These are phyloP conservation scores for Oreochromis mossambicus DNA, from an alignment of 2,797 vertebrate genomes.

Conservation along the genomic window DNA sequence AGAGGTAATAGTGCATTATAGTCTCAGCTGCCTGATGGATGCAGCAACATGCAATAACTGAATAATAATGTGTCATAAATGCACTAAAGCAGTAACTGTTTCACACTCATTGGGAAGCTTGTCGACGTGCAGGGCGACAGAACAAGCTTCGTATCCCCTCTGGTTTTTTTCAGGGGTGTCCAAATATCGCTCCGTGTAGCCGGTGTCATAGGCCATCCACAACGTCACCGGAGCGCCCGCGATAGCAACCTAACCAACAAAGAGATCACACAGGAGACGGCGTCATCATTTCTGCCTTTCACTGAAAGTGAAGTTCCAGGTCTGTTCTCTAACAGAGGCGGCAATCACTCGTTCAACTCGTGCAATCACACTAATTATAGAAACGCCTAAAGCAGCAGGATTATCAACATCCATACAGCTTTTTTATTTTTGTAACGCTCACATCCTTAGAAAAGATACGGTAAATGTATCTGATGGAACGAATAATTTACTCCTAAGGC, in stretches of 20 bases:
- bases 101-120: conserved; percentile 92
- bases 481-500: not conserved
- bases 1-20: not conserved
- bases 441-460: not conserved
- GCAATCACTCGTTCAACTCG: fast-evolving
- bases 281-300: not conserved
- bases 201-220: conserved; percentile 97
- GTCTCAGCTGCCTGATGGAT: not conserved
- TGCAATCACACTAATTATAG: not conserved
- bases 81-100: not conserved
- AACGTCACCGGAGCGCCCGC: conserved; percentile 93
- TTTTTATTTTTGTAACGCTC: not conserved
- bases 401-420: not conserved
- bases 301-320: not conserved
- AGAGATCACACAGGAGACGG: not conserved
- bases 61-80: not conserved
- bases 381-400: not conserved
- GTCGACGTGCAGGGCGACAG: conserved; percentile 91
- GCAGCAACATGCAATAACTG: not conserved
- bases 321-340: not conserved
- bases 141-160: conserved; percentile 91
- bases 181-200: conserved; percentile 95
- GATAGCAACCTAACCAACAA: conserved; percentile 82
- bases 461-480: not conserved
- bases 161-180: conserved; percentile 92